These are phyloP conservation scores for Grus americana DNA, from an alignment of 2,113 vertebrate genomes.

Conservation along the genomic window DNA sequence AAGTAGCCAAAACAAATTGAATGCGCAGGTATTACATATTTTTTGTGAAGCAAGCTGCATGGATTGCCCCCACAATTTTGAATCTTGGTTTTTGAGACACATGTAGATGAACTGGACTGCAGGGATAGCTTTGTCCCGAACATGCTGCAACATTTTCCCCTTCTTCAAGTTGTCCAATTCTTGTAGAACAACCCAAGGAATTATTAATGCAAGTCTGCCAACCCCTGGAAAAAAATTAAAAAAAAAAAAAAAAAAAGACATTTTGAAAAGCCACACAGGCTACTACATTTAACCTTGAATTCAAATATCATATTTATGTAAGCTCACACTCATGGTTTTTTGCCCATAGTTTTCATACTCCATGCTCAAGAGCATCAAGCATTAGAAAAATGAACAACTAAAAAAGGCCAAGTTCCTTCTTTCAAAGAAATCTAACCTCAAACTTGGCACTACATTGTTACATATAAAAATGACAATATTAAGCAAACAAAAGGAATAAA, in stretches of 20 bases:
- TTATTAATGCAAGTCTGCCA: slow-evolving; percentile 81
- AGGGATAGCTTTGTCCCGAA: slow-evolving; percentile 82
- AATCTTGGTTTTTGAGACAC: slow-evolving; percentile 81
- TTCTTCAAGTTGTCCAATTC: slow-evolving; percentile 90
- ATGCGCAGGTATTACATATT: slow-evolving; percentile 76
- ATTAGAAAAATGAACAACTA: neutral
- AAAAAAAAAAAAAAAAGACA: neutral
- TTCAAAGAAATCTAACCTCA: neutral
- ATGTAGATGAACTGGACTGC: slow-evolving; percentile 90
- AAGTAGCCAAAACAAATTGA: neutral
- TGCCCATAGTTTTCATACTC: neutral
- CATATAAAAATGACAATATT: neutral
- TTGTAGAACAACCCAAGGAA: slow-evolving; percentile 95
- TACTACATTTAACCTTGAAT: neutral
- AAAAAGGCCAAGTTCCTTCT: neutral
- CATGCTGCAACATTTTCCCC: slow-evolving; percentile 78
- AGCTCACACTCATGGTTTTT: neutral
- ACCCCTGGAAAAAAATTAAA: slow-evolving; percentile 72
- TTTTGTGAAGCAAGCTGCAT: slow-evolving; percentile 89
- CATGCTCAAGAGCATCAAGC: neutral
- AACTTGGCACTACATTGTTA: neutral
- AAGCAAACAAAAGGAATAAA: neutral
- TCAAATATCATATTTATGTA: neutral
- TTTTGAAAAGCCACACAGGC: neutral
- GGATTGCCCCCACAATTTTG: slow-evolving; percentile 88